Percentiles rank a stretch among this genome's conserved stretches.
These are phyloP conservation scores for Bufo gargarizans DNA, from an alignment of 2,113 vertebrate genomes.

Conservation along the genomic window DNA sequence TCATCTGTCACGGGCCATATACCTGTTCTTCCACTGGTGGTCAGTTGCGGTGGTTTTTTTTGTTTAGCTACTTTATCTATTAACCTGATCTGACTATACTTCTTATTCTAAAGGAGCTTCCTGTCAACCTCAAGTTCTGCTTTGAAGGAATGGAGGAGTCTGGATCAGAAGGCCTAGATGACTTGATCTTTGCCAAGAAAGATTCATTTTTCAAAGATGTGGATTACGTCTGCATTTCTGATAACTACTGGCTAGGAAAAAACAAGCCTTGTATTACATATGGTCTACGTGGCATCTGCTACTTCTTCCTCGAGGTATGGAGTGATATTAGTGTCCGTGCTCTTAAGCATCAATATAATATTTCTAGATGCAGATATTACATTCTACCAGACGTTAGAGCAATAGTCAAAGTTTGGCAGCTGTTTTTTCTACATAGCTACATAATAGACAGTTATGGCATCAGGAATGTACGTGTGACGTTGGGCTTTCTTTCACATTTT, in stretches of 20 bases:
- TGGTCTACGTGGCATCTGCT: constrained; percentile 91
- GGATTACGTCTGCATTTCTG: constrained; percentile 95
- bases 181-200: constrained; percentile 83
- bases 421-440: no score
- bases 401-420: no score
- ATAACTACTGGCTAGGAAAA: constrained; percentile 98
- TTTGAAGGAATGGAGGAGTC: constrained; percentile 98
- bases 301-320: constrained; percentile 86
- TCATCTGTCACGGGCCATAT: no score
- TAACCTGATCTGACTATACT: neutral
- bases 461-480: no score
- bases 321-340: neutral
- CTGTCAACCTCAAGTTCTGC: constrained; percentile 95
- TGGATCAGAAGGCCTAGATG: constrained; percentile 91
- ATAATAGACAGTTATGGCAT: no score
- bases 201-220: constrained; percentile 90
- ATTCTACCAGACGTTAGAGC: no score
- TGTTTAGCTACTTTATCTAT: neutral
- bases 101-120: constrained; percentile 78
- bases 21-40: no score
- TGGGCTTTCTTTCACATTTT: no score
- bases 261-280: constrained; percentile 96
- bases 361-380: no score
- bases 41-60: no score
- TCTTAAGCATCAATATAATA: no score